phyloP scores from a whole-genome alignment of 92 coral and sea anemone genomes.

The Nematostella vectensis region DNA sequence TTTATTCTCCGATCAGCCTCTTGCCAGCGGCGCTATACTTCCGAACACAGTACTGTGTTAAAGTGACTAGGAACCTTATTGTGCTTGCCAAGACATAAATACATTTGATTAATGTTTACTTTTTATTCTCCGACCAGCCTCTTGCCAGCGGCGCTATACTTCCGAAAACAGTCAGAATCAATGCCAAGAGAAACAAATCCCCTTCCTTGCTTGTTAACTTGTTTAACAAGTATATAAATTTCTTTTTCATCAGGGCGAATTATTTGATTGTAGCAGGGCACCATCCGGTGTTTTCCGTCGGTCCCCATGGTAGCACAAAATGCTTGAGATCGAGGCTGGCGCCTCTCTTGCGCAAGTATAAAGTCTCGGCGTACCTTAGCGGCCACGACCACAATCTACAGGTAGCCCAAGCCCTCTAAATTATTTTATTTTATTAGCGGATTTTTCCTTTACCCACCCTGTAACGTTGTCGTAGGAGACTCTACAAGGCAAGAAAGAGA shows the following conservation, averaged over 20 bases:
- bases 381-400: constrained; percentile 96
- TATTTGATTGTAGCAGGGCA: constrained; percentile 86
- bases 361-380: constrained; percentile 82
- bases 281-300: constrained; percentile 84
- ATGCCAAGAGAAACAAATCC: constrained; percentile 2
- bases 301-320: constrained; percentile 59
- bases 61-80: too few relatives aligned
- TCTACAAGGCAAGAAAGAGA: not conserved
- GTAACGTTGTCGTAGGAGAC: not conserved
- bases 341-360: constrained; percentile 59
- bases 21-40: too few relatives aligned
- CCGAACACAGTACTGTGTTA: too few relatives aligned
- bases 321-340: constrained; percentile 55
- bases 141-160: too few relatives aligned
- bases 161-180: not conserved
- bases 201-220: not conserved
- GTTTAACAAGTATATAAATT: not conserved
- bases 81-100: too few relatives aligned
- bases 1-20: too few relatives aligned
- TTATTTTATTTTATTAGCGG: too few relatives aligned
- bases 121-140: too few relatives aligned
- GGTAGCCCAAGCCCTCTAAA: constrained; percentile 25
- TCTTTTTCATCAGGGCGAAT: constrained; percentile 54
- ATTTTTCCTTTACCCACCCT: too few relatives aligned
- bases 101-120: not conserved